Evolutionary conservation across 2,797 vertebrate species (phyloP), one percentile per base, ranked within the genome.

Genomic region (Pteronotus mesoamericanus): DNA sequence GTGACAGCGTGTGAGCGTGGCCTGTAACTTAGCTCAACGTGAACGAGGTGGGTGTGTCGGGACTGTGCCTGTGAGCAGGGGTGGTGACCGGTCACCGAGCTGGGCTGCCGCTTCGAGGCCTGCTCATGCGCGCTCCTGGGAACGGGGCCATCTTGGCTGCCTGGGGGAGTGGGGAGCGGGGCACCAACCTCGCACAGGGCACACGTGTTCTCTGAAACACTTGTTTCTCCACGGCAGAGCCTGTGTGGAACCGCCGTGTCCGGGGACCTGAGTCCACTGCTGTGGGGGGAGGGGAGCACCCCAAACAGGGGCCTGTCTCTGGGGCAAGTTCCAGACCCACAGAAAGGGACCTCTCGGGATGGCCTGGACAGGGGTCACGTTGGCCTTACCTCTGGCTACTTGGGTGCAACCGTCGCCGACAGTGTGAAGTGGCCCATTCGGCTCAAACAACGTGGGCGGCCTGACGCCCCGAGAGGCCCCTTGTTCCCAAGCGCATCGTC

Each of bases 1-100:
- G n/a, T n/a, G n/a, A n/a, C n/a, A n/a, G 71, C 3, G 2, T 0
- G 3, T 12, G 44, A n/a, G 26, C 3, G 22, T 0, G 8, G 0
- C 5, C 9, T 39, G 55, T 0, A 1, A 6, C 2, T 74, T 22
- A 8, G 26, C n/a, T 66, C 8, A 46, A 3, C 10, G 3, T 2
- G 69, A 39, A 34, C 0, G 51, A 34, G 26, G 11, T 0, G 1
- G 39, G 16, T 2, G 15, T 10, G 57, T 89, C 37, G 9, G 71
- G 26, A 18, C 5, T 0, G 48, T 1, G 51, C 61, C 53, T 2
- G 12, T 8, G 37, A 2, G 32, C 11, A 2, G 0, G 11, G 32
- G 26, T 1, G 18, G 68, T 11, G 61, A 42, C 51, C 0, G 15
- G 19, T 4, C 19, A 4, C 2, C 2, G 5, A 9, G 42, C 10